Base-by-base conservation (phyloP, 1,140 invertebrate species). In the Ylistrum balloti region DNA sequence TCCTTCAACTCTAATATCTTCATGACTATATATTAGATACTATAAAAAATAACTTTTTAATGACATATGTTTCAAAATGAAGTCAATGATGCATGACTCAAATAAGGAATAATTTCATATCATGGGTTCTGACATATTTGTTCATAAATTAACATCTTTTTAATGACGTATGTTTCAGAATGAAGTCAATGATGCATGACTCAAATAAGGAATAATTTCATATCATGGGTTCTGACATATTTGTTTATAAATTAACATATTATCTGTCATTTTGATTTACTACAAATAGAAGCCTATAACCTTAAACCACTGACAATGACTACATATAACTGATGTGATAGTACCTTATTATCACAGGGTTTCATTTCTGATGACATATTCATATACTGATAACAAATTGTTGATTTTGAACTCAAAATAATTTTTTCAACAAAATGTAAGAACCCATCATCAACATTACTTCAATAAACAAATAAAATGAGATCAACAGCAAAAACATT, bases 401-500 rank as follows among this genome's bases (percentile, higher is more conserved):
- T n/a, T n/a, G n/a, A n/a, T n/a, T n/a, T n/a, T n/a, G n/a, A n/a
- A n/a, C n/a, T n/a, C n/a, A n/a, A n/a, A n/a, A n/a, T n/a, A 13
- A 38, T 17, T 48, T 48, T 48, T 48, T 48, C 11, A 48, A 48
- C 1, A 20, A n/a, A 74, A 7, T 28, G 56, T 28, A 74, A 74
- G 56, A 74, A 74, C 56, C 56, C 56, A 74, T 74, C 15, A 48
- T 48, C 5, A 28, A 74, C 56, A 28, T 20, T 9, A n/a, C 22
- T 74, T 28, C 28, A 74, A 74, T n/a, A 74, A 74, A 74, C 56
- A 48, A 20, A n/a, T n/a, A n/a, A n/a, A n/a, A 74, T 28, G 56
- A 74, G 56, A 74, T 74, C 56, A 74, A 74, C 56, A 28, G n/a
- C n/a, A 74, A 74, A 74, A 28, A 28, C 15, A 74, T 56, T 56